These are phyloP conservation scores for Macrotus californicus DNA, from an alignment of 2,113 vertebrate species.

Conservation along the genomic window DNA sequence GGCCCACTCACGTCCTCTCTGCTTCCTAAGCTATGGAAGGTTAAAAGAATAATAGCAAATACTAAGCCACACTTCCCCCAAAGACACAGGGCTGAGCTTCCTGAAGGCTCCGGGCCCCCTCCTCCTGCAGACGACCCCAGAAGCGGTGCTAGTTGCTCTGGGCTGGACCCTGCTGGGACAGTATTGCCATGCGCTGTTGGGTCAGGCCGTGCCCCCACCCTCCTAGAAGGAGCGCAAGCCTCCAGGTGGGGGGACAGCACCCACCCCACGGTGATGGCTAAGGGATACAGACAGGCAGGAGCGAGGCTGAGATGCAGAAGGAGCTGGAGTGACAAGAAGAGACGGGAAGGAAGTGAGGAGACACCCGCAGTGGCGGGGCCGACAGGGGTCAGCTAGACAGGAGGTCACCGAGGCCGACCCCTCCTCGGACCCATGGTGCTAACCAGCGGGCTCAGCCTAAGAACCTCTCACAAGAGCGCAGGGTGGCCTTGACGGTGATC, in stretches of 20 bases:
- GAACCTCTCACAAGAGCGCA: too few relatives aligned
- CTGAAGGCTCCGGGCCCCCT: too few relatives aligned
- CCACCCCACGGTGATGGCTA: too few relatives aligned
- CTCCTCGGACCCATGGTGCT: not conserved
- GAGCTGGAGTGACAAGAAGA: not conserved
- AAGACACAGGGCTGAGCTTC: not conserved
- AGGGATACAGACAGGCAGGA: not conserved
- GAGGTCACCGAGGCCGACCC: too few relatives aligned
- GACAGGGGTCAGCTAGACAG: too few relatives aligned
- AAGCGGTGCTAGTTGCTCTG: not conserved
- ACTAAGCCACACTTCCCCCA: not conserved
- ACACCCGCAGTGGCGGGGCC: not conserved
- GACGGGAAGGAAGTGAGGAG: not conserved
- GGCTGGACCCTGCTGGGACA: not conserved
- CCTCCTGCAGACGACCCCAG: not conserved
- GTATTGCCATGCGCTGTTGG: too few relatives aligned
- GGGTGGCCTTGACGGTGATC: not conserved
- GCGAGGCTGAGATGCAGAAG: rapidly evolving
- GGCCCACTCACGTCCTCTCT: too few relatives aligned
- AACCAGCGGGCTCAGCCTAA: too few relatives aligned
- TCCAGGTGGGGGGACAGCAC: not conserved
- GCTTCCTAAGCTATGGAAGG: not conserved
- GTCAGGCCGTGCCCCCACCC: not conserved
- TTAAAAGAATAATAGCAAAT: not conserved
- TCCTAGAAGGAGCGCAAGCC: too few relatives aligned